Base-by-base conservation (phyloP, 2,113 vertebrate species). In the Burhinus oedicnemus region DNA sequence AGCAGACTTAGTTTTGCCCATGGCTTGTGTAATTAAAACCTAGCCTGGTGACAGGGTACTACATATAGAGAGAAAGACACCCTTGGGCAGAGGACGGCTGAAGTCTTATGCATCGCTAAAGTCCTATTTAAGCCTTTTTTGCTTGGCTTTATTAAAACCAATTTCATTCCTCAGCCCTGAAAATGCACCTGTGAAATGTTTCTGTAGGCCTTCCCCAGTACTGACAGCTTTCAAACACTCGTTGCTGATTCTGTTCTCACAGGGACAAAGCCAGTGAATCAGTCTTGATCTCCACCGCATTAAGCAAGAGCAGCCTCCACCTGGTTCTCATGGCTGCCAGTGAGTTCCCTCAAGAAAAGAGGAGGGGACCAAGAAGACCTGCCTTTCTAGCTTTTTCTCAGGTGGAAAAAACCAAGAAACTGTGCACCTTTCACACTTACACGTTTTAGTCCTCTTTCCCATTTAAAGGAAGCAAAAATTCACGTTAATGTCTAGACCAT, bases 1-100 rank as follows among this genome's bases (percentile, higher is more conserved):
- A 93, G 82, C 82, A 93, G 66, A 88, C 54, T 83, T 91, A 44
- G 52, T 88, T 97, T 95, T 94, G 93, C 96, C 88, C 14, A 8
- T 78, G 85, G 92, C 92, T 92, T 9, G 3, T 95, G 95, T 96
- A 96, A 97, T 96, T 96, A 96, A 96, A 96, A 92, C 68, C 64
- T 94, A 92, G 92, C 82, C 68, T 86, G 71, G 55, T 94, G 85
- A 90, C 85, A 88, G 75, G 40, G 82, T 96, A 76, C 45, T 85
- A 77, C 57, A n/a, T 36, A 45, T 4, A 83, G 2, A 83, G 49
- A 92, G 87, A 92, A 96, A 95, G 83, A 80, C 27, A 83, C 75
- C 90, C 83, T 47, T 86, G 85, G 79, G 92, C 85, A 95, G 71
- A 88, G 23, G 68, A 74, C 92, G 83, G 47, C 78, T 92, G 60